Evolutionary conservation across 2,797 vertebrate genomes (phyloP).

Genomic region (Oryzias sinensis): DNA sequence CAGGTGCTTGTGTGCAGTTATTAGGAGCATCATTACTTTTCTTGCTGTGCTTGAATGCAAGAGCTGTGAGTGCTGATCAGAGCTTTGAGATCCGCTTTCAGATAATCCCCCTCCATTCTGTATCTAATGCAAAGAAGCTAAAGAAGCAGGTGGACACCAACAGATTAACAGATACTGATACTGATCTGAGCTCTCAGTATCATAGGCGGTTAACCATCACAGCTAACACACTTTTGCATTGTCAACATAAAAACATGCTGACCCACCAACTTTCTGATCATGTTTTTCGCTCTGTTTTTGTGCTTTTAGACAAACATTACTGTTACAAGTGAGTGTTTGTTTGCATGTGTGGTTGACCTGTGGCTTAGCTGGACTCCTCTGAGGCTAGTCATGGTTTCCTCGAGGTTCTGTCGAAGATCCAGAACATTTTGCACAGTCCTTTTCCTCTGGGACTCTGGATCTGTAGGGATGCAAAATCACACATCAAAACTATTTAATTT

Average conservation of each 20-base stretch:
- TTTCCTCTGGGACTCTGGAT: slow-evolving; percentile 95
- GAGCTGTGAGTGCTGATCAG: slow-evolving; percentile 22
- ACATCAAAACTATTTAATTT: not conserved
- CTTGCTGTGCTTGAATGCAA: slow-evolving; percentile 18
- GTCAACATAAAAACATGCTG: slow-evolving; percentile 39
- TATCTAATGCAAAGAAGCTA: slow-evolving; percentile 18
- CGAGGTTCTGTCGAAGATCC: slow-evolving; percentile 95
- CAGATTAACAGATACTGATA: slow-evolving; percentile 31
- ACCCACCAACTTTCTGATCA: not conserved
- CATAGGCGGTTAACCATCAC: slow-evolving; percentile 37
- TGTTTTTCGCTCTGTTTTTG: not conserved
- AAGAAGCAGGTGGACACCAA: slow-evolving; percentile 27
- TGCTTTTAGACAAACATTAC: not conserved
- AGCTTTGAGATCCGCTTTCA: slow-evolving; percentile 56
- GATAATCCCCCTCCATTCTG: slow-evolving; percentile 49
- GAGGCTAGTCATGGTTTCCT: slow-evolving; percentile 96
- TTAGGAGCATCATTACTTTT: slow-evolving; percentile 27
- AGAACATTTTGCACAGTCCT: slow-evolving; percentile 96
- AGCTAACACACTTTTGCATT: slow-evolving; percentile 30
- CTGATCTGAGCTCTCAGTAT: slow-evolving; percentile 39
- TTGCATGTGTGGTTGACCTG: slow-evolving; percentile 77
- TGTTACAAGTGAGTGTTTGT: slow-evolving; percentile 1
- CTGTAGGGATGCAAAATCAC: slow-evolving; percentile 59
- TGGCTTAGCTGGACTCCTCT: slow-evolving; percentile 91
- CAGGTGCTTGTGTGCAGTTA: slow-evolving; percentile 18